phyloP scores from a whole-genome alignment of 2,113 vertebrate species.

The Pitta sordida region DNA sequence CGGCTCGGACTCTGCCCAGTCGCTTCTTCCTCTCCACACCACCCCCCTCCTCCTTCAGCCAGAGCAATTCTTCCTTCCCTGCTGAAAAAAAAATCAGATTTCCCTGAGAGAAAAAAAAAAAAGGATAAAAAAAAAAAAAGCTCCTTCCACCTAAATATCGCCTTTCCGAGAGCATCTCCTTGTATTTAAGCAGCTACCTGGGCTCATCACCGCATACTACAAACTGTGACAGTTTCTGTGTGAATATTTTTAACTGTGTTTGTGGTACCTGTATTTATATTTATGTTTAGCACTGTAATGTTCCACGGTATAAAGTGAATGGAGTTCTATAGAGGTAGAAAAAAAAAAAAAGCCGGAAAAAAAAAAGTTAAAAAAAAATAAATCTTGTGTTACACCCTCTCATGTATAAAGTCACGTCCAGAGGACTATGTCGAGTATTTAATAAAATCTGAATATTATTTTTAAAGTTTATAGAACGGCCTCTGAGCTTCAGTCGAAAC shows the following conservation, averaged over 20 bases:
- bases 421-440: constrained; percentile 83
- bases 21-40: not conserved
- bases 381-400: constrained; percentile 70
- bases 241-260: constrained; percentile 83
- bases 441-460: constrained; percentile 86
- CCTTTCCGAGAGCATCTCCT: constrained; percentile 65
- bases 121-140: not conserved
- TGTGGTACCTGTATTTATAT: constrained; percentile 85
- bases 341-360: not conserved
- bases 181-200: constrained; percentile 74
- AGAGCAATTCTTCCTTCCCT: not conserved
- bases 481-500: constrained; percentile 62
- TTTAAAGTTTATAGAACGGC: constrained; percentile 72
- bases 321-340: constrained; percentile 76
- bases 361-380: not conserved
- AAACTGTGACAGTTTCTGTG: constrained; percentile 82
- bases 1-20: not conserved
- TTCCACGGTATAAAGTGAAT: constrained; percentile 76
- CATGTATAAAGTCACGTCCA: constrained; percentile 78
- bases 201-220: constrained; percentile 73
- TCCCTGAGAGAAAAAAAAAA: not conserved
- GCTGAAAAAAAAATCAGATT: not conserved
- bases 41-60: not conserved
- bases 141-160: constrained; percentile 60
- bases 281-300: constrained; percentile 84